Evolutionary conservation across 2,888 invertebrate genomes (phyloP).

Genomic region (Pterostichus niger): DNA sequence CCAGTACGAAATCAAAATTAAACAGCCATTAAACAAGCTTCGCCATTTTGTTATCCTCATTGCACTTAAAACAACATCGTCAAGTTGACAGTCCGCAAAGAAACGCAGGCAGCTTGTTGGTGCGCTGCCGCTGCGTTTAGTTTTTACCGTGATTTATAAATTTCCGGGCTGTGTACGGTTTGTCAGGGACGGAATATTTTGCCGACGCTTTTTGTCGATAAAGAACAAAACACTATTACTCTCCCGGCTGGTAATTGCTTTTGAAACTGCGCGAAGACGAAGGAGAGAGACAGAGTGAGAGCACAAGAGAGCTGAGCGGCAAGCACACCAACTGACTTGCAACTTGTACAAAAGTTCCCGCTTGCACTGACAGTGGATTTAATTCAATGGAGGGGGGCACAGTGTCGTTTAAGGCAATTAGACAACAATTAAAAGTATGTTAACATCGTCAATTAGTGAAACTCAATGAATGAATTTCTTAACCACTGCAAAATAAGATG

Average conservation of each 20-base stretch:
- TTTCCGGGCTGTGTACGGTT: constrained; percentile 24
- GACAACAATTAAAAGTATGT: constrained; percentile 64
- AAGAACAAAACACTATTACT: constrained; percentile 64
- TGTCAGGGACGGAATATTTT: constrained; percentile 56
- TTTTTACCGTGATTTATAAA: constrained; percentile 61
- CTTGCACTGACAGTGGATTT: constrained; percentile 47
- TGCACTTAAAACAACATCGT: constrained; percentile 6
- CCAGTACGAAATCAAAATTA: no score
- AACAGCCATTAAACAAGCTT: no score
- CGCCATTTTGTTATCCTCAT: not conserved
- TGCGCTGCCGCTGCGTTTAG: not conserved
- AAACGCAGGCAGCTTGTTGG: not conserved
- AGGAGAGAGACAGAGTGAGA: not conserved
- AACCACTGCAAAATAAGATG: constrained; percentile 45
- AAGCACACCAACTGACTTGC: constrained; percentile 34
- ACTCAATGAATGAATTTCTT: constrained; percentile 55
- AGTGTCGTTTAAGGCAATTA: constrained; percentile 50
- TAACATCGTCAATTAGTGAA: constrained; percentile 63
- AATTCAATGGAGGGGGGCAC: constrained; percentile 11
- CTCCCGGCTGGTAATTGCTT: constrained; percentile 57
- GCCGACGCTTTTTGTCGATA: constrained; percentile 55
- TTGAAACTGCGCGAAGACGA: constrained; percentile 60
- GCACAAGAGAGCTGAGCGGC: no score
- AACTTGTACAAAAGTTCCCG: constrained; percentile 60
- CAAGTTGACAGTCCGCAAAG: not conserved